Conservation (phyloP, 2,797 vertebrate species). For the Apogon talboti region DNA sequence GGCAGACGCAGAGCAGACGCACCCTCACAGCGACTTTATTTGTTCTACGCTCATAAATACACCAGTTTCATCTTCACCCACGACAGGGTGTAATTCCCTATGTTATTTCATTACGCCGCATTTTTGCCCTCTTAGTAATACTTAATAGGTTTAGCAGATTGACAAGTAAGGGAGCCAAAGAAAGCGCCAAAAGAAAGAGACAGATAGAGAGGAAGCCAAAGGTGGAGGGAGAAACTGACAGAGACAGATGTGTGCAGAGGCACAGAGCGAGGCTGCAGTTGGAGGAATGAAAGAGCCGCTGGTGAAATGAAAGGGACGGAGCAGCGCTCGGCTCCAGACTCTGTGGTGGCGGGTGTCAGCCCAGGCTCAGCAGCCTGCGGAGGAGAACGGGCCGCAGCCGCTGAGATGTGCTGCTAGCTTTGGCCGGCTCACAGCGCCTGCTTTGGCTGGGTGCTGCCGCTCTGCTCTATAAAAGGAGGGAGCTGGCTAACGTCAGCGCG, state of each 20-base stretch:
- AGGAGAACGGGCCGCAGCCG: conserved; percentile 53
- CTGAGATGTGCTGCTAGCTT: conserved; percentile 62
- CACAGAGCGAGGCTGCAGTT: conserved; percentile 27
- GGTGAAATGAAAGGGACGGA: conserved; percentile 65
- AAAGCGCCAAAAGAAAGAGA: conserved; percentile 52
- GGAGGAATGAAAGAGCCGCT: conserved; percentile 61
- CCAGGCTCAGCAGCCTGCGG: conserved; percentile 62
- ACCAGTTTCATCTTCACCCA: conserved; percentile 50
- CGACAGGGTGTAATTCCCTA: conserved; percentile 41
- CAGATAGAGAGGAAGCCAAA: conserved; percentile 58
- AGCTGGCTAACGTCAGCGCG: conserved; percentile 54
- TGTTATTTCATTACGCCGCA: conserved; percentile 59
- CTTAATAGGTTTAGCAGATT: conserved; percentile 66
- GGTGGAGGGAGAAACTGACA: conserved; percentile 60
- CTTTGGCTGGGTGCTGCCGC: conserved; percentile 34
- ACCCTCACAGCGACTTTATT: conserved; percentile 44
- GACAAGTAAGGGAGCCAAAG: conserved; percentile 50
- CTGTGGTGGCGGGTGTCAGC: conserved; percentile 70
- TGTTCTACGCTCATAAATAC: conserved; percentile 57
- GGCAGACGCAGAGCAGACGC: conserved; percentile 48
- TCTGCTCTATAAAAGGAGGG: conserved; percentile 54
- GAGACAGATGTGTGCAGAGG: conserved; percentile 61
- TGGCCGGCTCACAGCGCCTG: conserved; percentile 49
- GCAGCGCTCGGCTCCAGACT: conserved; percentile 44
- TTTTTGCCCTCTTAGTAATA: conserved; percentile 61